phyloP scores from a whole-genome alignment of 2,797 vertebrate species.

The Ctenopoma kingsleyae region DNA sequence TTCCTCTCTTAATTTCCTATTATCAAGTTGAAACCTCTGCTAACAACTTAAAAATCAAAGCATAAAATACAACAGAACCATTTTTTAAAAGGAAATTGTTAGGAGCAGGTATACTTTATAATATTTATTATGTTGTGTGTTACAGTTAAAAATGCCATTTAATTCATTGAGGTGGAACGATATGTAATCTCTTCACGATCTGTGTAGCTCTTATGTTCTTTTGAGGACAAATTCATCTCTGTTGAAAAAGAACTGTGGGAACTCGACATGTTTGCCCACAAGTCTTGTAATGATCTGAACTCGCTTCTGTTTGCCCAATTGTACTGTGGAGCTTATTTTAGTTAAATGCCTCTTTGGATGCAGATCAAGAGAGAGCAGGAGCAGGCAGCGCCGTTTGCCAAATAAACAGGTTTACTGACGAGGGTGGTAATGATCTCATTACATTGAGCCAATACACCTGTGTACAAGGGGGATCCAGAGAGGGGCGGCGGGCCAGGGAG shows the following conservation, averaged over 20 bases:
- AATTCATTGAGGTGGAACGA: constrained; percentile 11
- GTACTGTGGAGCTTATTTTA: constrained; percentile 79
- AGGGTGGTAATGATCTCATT: constrained; percentile 85
- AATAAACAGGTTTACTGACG: constrained; percentile 83
- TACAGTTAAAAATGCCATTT: constrained; percentile 12
- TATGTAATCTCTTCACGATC: constrained; percentile 13
- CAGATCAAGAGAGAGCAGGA: constrained; percentile 75
- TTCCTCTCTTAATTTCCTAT: too few species aligned
- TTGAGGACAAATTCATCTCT: constrained; percentile 38
- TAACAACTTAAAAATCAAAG: background rate
- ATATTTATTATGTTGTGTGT: constrained; percentile 5
- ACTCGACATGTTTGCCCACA: constrained; percentile 69
- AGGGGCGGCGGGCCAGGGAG: constrained; percentile 76
- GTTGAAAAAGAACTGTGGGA: constrained; percentile 56
- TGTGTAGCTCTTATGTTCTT: constrained; percentile 22
- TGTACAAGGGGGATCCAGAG: constrained; percentile 76
- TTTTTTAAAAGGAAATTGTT: background rate
- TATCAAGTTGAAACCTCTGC: too few species aligned
- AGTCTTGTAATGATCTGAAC: constrained; percentile 79
- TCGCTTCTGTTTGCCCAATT: constrained; percentile 77
- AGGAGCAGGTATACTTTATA: constrained; percentile 10
- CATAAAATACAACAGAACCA: constrained; percentile 19
- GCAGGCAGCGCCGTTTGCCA: constrained; percentile 73
- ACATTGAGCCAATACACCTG: constrained; percentile 85
- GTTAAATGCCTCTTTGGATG: constrained; percentile 83